Conservation (phyloP, 2,113 vertebrate genomes). For the Hippocampus mohnikei region DNA sequence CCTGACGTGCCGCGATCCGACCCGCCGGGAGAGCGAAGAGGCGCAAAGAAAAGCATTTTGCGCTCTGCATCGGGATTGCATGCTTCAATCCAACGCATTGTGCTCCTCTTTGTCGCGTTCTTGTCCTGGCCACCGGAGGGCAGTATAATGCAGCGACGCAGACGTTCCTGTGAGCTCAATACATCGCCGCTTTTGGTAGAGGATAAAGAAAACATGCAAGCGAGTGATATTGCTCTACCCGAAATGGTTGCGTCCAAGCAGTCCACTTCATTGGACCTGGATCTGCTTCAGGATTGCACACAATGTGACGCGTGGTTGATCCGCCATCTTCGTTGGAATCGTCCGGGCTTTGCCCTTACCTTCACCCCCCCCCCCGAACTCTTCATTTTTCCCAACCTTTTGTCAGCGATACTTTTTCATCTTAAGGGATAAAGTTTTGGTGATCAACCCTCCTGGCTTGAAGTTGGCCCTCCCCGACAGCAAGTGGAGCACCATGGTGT, state of each 20-base stretch:
- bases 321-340: not conserved
- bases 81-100: too few relatives aligned
- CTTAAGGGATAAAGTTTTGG: constrained; percentile 20
- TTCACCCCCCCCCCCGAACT: too few relatives aligned
- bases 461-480: constrained; percentile 2
- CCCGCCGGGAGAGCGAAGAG: constrained; percentile 20
- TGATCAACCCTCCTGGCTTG: constrained; percentile 43
- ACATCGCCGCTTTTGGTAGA: too few relatives aligned
- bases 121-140: too few relatives aligned
- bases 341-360: not conserved
- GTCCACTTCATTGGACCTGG: not conserved
- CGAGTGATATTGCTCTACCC: too few relatives aligned
- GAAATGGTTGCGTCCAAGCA: not conserved
- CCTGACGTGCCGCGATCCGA: constrained; percentile 17
- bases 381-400: not conserved
- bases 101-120: too few relatives aligned
- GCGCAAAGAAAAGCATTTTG: constrained; percentile 40
- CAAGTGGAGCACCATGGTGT: constrained; percentile 32
- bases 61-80: constrained; percentile 16
- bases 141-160: too few relatives aligned
- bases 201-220: too few relatives aligned
- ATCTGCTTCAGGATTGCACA: not conserved
- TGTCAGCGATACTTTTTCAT: constrained; percentile 16
- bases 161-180: too few relatives aligned
- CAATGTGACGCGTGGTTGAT: not conserved